Percentiles rank a stretch among this genome's conserved stretches.
These are phyloP conservation scores for Pseudonaja textilis DNA, from an alignment of 2,113 vertebrate genomes.

Conservation along the genomic window DNA sequence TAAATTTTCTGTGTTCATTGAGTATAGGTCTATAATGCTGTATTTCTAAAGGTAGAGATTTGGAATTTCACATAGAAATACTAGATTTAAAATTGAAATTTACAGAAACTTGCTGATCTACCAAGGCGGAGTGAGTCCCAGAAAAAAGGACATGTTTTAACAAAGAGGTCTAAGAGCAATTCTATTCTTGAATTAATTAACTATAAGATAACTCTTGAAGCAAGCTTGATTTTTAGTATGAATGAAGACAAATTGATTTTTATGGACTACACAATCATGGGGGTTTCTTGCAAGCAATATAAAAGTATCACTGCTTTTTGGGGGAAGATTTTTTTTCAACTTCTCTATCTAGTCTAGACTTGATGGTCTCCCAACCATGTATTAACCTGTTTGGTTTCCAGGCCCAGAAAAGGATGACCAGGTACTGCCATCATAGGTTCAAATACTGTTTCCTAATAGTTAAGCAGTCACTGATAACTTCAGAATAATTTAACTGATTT, in stretches of 20 bases:
- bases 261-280: background rate
- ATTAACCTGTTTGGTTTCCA: background rate
- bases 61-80: background rate
- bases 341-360: background rate
- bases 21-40: background rate
- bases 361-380: background rate
- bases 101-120: background rate
- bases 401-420: background rate
- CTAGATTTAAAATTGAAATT: background rate
- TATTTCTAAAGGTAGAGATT: background rate
- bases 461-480: background rate
- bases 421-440: background rate
- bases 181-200: background rate
- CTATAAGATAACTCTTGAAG: background rate
- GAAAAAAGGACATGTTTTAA: background rate
- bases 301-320: background rate
- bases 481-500: background rate
- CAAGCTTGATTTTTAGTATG: background rate
- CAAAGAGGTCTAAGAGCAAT: background rate
- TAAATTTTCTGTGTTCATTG: too few species aligned
- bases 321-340: background rate
- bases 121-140: background rate
- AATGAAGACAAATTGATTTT: background rate
- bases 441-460: background rate
- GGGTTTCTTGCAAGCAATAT: background rate